Percentiles rank a stretch among this genome's conserved stretches.
phyloP scores from a whole-genome alignment of 2,888 invertebrate species.

The Acrobeloides nanus region DNA sequence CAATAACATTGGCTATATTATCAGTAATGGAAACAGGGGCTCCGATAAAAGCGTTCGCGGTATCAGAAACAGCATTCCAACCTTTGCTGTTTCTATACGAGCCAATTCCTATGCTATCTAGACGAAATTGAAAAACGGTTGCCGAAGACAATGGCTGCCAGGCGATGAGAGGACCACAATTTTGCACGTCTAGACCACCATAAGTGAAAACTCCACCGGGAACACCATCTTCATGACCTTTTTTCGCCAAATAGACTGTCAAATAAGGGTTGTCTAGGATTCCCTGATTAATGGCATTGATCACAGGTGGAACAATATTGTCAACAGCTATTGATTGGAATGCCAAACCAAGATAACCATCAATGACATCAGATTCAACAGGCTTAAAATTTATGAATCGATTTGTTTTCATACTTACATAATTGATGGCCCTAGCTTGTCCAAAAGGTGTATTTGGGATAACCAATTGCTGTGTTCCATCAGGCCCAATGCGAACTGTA shows the following conservation, averaged over 20 bases:
- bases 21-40: too few species aligned
- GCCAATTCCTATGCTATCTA: too few species aligned
- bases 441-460: constrained; percentile 57
- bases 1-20: too few species aligned
- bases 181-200: too few species aligned
- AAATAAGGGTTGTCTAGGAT: constrained; percentile 35
- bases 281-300: constrained; percentile 33
- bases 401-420: too few species aligned
- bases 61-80: constrained; percentile 30
- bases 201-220: too few species aligned
- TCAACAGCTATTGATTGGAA: constrained; percentile 58
- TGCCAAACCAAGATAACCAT: constrained; percentile 25
- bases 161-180: too few species aligned
- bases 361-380: constrained; percentile 54
- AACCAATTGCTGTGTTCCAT: constrained; percentile 39
- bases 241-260: constrained; percentile 27
- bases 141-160: too few species aligned
- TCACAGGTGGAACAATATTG: constrained; percentile 47
- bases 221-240: constrained; percentile 7
- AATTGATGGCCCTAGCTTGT: constrained; percentile 57
- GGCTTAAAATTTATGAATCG: too few species aligned
- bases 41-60: constrained; percentile 42
- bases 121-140: too few species aligned
- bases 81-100: too few species aligned
- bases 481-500: constrained; percentile 34